Percentiles rank a stretch among this genome's conserved stretches.
phyloP scores from a whole-genome alignment of 2,797 vertebrate genomes.

The Prunella strophiata region DNA sequence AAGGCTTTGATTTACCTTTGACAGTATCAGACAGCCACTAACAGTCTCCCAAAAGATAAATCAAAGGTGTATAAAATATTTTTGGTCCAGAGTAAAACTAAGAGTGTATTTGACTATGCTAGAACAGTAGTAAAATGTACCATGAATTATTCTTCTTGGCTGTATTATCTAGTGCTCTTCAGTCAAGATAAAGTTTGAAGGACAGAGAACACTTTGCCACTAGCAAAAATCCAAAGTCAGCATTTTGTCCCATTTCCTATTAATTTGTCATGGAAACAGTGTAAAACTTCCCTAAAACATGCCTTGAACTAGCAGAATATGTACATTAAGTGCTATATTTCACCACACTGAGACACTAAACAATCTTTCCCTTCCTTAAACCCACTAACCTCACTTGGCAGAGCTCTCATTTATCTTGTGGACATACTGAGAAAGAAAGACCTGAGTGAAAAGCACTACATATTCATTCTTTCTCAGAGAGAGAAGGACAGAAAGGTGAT shows the following conservation, averaged over 20 bases:
- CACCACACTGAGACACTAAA: neutral
- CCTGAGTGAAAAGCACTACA: neutral
- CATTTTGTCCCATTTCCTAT: slow-evolving; percentile 5
- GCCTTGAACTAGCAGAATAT: neutral
- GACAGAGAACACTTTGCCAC: neutral
- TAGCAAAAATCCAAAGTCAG: slow-evolving; percentile 11
- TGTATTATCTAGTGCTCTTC: neutral
- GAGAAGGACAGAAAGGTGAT: neutral
- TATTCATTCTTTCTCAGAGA: neutral
- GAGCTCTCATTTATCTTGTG: slow-evolving; percentile 1
- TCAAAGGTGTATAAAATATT: slow-evolving; percentile 13
- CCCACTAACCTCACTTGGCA: neutral
- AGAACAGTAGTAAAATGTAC: neutral
- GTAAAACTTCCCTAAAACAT: neutral
- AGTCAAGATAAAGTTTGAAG: neutral
- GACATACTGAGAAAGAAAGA: neutral
- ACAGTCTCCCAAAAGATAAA: slow-evolving; percentile 20
- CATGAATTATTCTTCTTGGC: slow-evolving; percentile 15
- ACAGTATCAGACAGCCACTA: neutral
- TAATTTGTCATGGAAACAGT: neutral
- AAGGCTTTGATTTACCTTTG: slow-evolving; percentile 27
- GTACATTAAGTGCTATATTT: slow-evolving; percentile 7
- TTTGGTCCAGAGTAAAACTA: neutral
- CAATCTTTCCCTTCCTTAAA: neutral
- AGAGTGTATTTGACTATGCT: neutral